Evolutionary conservation across 92 coral and sea anemone genomes (phyloP), one percentile per base, ranked within the genome.

Genomic region (Pocillopora meandrina): DNA sequence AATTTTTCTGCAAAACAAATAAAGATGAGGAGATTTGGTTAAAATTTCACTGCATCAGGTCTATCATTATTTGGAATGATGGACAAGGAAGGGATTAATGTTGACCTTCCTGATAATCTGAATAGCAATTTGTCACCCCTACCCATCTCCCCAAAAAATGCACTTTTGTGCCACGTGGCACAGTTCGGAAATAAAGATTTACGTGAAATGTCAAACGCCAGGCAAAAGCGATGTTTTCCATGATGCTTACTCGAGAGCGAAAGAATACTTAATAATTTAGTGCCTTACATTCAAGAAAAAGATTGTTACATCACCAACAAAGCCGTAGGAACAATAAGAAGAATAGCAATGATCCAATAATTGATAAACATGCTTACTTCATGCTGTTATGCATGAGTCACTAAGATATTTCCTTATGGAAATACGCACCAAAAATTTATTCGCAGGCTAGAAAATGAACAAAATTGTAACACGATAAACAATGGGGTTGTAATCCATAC

Each of bases 1-100:
- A 59, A 96, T 89, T 76, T 84, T 85, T 26, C 99, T 96, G 90
- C 47, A 82, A 75, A 13, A 59, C 58, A 82, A 57, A 33, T 12
- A 9, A 58, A 68, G 18, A 75, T 2, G 20, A 36, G 12, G 10
- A 12, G 14, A 2, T 31, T 1, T 15, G 61, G 16, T 42, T 15
- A n/a, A 7, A 17, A 42, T 42, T 7, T 42, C 8, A 42, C 52
- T 42, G 52, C 5, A 7, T 42, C 52, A 42, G 52, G 52, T 42
- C 2, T 42, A 42, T 42, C 52, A 42, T 42, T 7, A 42, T 42
- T 42, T 3, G 8, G 52, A 7, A 42, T 26, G 52, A 42, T 42
- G 52, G 52, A 42, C 52, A 7, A 42, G 52, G 8, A 42, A 42
- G 52, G 8, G 52, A 9, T 14, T 64, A 12, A 23, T n/a, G 9